phyloP scores from a whole-genome alignment of 2,888 invertebrate species.

The Pyrgus malvae region DNA sequence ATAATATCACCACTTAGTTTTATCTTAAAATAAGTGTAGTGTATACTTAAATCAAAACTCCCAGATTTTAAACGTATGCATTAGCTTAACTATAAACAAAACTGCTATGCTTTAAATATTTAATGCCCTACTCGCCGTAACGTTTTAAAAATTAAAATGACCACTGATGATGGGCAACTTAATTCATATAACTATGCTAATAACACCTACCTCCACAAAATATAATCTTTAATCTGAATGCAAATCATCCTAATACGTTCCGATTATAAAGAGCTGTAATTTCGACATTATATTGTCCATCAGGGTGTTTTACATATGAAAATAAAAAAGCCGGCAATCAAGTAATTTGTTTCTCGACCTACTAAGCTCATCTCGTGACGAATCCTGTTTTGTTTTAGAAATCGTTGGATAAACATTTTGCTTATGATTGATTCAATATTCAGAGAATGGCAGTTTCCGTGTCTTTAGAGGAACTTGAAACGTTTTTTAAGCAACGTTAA shows the following conservation, averaged over 20 bases:
- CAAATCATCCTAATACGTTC: constrained; percentile 80
- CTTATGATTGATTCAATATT: too few relatives aligned
- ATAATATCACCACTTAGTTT: too few relatives aligned
- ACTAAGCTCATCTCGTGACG: constrained; percentile 72
- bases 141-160: constrained; percentile 74
- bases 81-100: constrained; percentile 21
- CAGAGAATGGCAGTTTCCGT: too few relatives aligned
- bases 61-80: constrained; percentile 21
- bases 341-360: constrained; percentile 78
- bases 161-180: constrained; percentile 68
- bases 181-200: constrained; percentile 80
- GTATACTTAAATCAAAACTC: background rate
- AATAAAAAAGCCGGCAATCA: constrained; percentile 72
- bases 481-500: too few relatives aligned
- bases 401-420: constrained; percentile 25
- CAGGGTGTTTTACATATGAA: constrained; percentile 76
- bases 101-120: constrained; percentile 26
- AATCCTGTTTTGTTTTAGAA: constrained; percentile 62
- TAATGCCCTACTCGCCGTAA: constrained; percentile 26
- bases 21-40: too few relatives aligned
- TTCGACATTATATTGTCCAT: constrained; percentile 80
- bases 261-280: constrained; percentile 80
- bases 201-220: constrained; percentile 76
- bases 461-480: background rate
- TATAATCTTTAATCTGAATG: constrained; percentile 81